phyloP scores from a whole-genome alignment of 2,888 invertebrate species.

The Chromoteleia sp. region DNA sequence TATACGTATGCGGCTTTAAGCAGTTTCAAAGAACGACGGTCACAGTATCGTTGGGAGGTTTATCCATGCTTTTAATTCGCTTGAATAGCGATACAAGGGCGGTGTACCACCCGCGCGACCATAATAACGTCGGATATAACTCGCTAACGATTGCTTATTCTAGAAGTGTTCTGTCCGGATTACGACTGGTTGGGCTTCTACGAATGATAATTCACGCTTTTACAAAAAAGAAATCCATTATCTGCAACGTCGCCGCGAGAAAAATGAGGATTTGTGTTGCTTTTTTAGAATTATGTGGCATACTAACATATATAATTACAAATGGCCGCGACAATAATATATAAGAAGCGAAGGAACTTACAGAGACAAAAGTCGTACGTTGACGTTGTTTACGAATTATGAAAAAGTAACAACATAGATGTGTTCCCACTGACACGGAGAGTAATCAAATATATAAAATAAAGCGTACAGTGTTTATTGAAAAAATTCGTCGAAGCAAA shows the following conservation, averaged over 20 bases:
- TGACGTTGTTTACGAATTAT: too few relatives aligned
- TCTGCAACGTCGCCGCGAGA: conserved; percentile 21
- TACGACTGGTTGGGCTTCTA: conserved; percentile 70
- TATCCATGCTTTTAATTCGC: conserved; percentile 70
- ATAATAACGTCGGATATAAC: conserved; percentile 75
- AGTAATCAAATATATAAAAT: too few relatives aligned
- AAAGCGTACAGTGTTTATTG: too few relatives aligned
- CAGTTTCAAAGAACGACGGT: conserved; percentile 65
- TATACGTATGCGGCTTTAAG: conserved; percentile 62
- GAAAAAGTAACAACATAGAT: too few relatives aligned
- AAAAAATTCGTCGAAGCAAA: background rate
- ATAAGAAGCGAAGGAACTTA: too few relatives aligned
- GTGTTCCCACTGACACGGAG: too few relatives aligned
- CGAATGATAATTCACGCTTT: conserved; percentile 68
- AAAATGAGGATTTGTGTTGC: conserved; percentile 40
- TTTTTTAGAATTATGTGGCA: conserved; percentile 7
- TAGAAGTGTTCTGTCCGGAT: conserved; percentile 73
- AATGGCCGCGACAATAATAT: background rate
- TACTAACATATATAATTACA: conserved; percentile 15
- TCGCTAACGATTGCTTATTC: conserved; percentile 79
- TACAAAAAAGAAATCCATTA: conserved; percentile 56
- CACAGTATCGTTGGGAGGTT: conserved; percentile 65
- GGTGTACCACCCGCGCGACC: conserved; percentile 52
- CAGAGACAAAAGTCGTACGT: too few relatives aligned
- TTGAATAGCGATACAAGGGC: conserved; percentile 69